These are phyloP conservation scores for Drosophila pallidifrons DNA, from an alignment of 1,140 invertebrate genomes.

Conservation along the genomic window DNA sequence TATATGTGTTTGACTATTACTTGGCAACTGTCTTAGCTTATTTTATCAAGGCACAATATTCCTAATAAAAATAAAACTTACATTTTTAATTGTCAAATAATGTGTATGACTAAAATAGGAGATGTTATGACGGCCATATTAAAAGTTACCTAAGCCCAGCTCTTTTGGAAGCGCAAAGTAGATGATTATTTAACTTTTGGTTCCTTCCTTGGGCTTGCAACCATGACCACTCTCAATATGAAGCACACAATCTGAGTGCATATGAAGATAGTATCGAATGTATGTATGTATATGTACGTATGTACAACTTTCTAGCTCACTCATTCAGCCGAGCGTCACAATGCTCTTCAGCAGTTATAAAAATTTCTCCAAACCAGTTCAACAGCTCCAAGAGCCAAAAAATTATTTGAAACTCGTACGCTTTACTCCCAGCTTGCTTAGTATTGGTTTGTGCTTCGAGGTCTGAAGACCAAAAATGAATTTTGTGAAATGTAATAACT, in stretches of 20 bases:
- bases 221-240: slow-evolving; percentile 56
- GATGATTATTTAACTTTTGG: slow-evolving; percentile 7
- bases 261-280: slow-evolving; percentile 1
- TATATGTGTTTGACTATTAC: too few species aligned
- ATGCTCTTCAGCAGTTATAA: slow-evolving; percentile 40
- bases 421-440: slow-evolving; percentile 18
- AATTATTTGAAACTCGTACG: slow-evolving; percentile 31
- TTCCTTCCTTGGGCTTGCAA: slow-evolving; percentile 38
- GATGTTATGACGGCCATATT: too few species aligned
- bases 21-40: too few species aligned
- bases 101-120: too few species aligned
- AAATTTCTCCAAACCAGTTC: slow-evolving; percentile 66
- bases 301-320: slow-evolving; percentile 19
- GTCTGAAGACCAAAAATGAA: slow-evolving; percentile 1
- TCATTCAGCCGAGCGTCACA: slow-evolving; percentile 21
- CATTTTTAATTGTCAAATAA: too few species aligned
- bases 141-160: slow-evolving; percentile 14
- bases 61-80: too few species aligned
- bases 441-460: slow-evolving; percentile 34
- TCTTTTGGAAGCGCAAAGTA: slow-evolving; percentile 26
- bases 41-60: too few species aligned
- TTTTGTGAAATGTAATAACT: slow-evolving; percentile 1
- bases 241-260: slow-evolving; percentile 20
- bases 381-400: slow-evolving; percentile 58
- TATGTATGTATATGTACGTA: slow-evolving; percentile 1